A percentile compares a stretch with the other conserved stretches of the same genome.
Conservation (phyloP, 2,113 vertebrate species). For the Coracopsis vasa region DNA sequence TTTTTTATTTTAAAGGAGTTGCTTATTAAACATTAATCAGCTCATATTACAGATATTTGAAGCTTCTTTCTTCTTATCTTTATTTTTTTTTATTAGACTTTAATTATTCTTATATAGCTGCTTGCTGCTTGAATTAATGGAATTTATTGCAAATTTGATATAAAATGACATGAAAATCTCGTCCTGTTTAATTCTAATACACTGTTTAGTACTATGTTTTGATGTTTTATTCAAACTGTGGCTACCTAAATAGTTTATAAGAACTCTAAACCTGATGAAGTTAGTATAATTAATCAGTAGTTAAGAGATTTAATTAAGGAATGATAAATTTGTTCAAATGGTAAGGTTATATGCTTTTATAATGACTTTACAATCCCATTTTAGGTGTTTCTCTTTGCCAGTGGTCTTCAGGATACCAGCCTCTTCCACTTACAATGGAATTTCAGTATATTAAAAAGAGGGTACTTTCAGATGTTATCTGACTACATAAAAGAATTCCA, state of each 20-base stretch:
- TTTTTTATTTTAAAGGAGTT: background rate
- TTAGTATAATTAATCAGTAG: background rate
- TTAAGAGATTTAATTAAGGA: background rate
- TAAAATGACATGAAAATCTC: background rate
- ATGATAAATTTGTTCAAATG: background rate
- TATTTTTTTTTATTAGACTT: background rate
- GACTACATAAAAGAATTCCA: background rate
- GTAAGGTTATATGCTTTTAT: background rate
- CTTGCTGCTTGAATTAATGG: background rate
- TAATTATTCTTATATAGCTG: background rate
- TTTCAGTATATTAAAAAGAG: background rate
- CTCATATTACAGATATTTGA: background rate
- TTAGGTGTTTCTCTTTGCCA: background rate
- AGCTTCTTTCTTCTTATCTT: fast-evolving
- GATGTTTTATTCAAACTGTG: background rate
- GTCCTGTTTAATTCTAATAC: background rate
- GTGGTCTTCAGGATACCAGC: background rate
- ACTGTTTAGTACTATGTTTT: background rate
- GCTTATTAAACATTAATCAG: background rate
- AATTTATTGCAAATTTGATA: background rate
- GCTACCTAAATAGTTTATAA: background rate
- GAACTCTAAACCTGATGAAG: background rate
- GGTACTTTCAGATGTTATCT: background rate
- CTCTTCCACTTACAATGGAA: background rate
- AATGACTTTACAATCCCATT: background rate